phyloP scores from a whole-genome alignment of 2,888 invertebrate species.

The Tuberolachnus salignus region DNA sequence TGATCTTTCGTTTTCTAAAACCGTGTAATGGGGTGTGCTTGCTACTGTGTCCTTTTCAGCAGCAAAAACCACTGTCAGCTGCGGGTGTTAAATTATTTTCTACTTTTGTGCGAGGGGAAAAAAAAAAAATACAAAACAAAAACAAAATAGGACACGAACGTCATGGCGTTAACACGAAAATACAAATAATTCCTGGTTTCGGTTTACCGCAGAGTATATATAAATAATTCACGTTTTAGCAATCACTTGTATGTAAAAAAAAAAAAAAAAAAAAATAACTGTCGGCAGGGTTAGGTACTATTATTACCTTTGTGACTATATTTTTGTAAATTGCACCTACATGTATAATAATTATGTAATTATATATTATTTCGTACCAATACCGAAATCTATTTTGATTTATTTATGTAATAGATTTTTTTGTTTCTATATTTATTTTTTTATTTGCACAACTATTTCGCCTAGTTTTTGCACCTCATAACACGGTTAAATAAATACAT shows the following conservation, averaged over 20 bases:
- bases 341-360: too few relatives aligned
- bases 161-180: neutral
- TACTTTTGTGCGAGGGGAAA: neutral
- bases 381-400: neutral
- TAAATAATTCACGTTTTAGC: conserved; percentile 9
- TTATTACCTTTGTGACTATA: neutral
- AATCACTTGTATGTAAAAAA: too few relatives aligned
- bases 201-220: neutral
- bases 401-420: too few relatives aligned
- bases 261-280: too few relatives aligned
- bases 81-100: conserved; percentile 28
- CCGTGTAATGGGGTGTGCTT: conserved; percentile 32
- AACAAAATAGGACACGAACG: neutral
- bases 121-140: neutral
- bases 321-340: neutral
- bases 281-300: too few relatives aligned
- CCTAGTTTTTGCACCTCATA: too few relatives aligned
- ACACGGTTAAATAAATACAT: too few relatives aligned
- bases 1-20: conserved; percentile 45
- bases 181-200: neutral
- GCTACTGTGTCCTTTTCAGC: conserved; percentile 14
- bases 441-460: too few relatives aligned
- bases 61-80: conserved; percentile 13
- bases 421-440: too few relatives aligned
- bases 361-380: too few relatives aligned